phyloP scores from a whole-genome alignment of 2,888 invertebrate species.

The Brenthis hecate region DNA sequence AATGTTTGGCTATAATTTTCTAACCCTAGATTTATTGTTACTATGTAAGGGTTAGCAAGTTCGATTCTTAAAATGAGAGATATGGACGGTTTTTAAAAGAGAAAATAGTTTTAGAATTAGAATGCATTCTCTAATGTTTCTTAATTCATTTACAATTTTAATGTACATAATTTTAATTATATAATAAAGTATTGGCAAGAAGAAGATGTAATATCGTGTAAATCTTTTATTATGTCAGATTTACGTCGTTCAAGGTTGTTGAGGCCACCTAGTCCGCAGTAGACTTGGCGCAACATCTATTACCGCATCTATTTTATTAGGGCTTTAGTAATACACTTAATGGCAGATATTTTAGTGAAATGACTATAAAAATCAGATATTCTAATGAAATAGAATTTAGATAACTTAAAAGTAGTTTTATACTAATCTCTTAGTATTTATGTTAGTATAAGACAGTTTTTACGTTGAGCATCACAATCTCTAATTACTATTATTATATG shows the following conservation, averaged over 20 bases:
- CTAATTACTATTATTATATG: too few relatives aligned
- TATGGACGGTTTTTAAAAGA: too few relatives aligned
- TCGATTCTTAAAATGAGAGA: too few relatives aligned
- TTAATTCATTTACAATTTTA: not conserved
- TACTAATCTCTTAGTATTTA: too few relatives aligned
- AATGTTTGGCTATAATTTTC: too few relatives aligned
- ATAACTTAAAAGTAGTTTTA: not conserved
- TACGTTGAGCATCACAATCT: too few relatives aligned
- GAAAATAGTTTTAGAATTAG: too few relatives aligned
- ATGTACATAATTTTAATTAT: not conserved
- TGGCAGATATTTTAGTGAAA: not conserved
- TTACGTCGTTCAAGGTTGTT: slow-evolving; percentile 70
- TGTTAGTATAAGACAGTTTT: too few relatives aligned
- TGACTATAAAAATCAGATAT: not conserved
- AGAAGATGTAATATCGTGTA: slow-evolving; percentile 18
- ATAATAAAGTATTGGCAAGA: not conserved
- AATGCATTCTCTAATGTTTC: too few relatives aligned
- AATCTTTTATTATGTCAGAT: slow-evolving; percentile 26
- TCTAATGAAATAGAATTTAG: not conserved
- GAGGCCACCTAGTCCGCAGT: slow-evolving; percentile 66
- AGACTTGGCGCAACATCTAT: slow-evolving; percentile 68
- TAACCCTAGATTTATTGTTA: too few relatives aligned
- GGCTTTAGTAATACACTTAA: slow-evolving; percentile 3
- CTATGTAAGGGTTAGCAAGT: too few relatives aligned
- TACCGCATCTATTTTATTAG: slow-evolving; percentile 36